Evolutionary conservation across 2,888 invertebrate genomes (phyloP).

Genomic region (Acheta domesticus): DNA sequence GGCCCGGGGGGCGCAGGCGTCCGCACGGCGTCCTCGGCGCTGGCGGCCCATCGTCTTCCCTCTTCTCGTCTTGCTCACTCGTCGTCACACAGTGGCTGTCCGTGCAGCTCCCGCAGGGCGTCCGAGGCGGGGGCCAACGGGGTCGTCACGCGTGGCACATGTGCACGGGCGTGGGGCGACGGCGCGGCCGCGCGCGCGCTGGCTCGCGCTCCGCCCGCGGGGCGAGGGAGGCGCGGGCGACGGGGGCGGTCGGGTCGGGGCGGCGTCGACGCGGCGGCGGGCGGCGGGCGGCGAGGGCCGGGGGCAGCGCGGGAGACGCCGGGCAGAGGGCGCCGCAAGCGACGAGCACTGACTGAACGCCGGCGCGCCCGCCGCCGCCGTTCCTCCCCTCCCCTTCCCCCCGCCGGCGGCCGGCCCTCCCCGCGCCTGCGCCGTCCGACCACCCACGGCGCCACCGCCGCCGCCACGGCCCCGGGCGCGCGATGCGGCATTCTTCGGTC

Average conservation of each 20-base stretch:
- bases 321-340: not conserved
- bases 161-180: too few relatives aligned
- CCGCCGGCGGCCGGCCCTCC: not conserved
- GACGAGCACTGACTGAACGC: slow-evolving; percentile 18
- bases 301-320: not conserved
- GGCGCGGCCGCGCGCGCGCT: too few relatives aligned
- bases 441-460: not conserved
- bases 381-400: not conserved
- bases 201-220: too few relatives aligned
- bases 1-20: not conserved
- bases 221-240: too few relatives aligned
- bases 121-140: too few relatives aligned
- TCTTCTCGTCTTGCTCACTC: not conserved
- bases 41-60: not conserved
- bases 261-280: too few relatives aligned
- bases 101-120: too few relatives aligned
- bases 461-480: not conserved
- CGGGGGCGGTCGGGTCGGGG: too few relatives aligned
- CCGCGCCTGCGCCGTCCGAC: not conserved
- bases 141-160: too few relatives aligned
- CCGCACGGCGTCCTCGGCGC: not conserved
- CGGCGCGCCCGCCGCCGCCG: not conserved
- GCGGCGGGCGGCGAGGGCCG: not conserved
- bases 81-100: too few relatives aligned
- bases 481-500: not conserved